Evolutionary conservation across 2,113 vertebrate genomes (phyloP).

Genomic region (Anguilla japonica): DNA sequence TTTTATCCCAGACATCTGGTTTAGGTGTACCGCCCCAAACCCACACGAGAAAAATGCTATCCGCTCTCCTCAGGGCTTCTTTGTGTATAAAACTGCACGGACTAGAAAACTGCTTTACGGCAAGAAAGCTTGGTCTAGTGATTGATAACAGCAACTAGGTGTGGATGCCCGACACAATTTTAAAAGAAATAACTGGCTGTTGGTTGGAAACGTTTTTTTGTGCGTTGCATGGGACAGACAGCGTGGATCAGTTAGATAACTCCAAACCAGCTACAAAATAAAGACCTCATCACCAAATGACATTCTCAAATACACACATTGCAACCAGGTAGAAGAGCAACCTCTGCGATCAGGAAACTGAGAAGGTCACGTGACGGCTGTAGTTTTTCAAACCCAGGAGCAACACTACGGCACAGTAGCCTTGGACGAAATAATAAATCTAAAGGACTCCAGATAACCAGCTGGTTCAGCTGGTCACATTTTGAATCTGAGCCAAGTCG

Average conservation of each 20-base stretch:
- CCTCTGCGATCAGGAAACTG: neutral
- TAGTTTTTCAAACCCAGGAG: neutral
- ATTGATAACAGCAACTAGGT: neutral
- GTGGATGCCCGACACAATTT: neutral
- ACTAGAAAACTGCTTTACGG: neutral
- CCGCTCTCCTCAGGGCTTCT: neutral
- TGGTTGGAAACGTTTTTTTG: neutral
- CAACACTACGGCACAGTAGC: neutral
- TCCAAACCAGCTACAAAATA: no score
- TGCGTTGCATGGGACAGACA: neutral
- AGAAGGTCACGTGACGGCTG: neutral
- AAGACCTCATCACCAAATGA: neutral
- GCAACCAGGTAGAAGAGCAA: neutral
- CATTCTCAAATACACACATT: neutral
- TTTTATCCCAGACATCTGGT: slow-evolving; percentile 47
- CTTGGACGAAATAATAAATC: neutral
- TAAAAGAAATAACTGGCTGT: neutral
- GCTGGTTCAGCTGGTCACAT: neutral
- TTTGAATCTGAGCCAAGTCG: neutral
- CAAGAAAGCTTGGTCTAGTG: neutral
- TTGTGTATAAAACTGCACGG: neutral
- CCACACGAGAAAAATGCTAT: slow-evolving; percentile 16
- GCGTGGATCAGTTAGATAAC: neutral
- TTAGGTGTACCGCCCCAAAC: slow-evolving; percentile 32
- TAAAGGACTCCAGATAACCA: neutral